Evolutionary conservation across 2,113 vertebrate species (phyloP).

Genomic region (Thryonomys swinderianus): DNA sequence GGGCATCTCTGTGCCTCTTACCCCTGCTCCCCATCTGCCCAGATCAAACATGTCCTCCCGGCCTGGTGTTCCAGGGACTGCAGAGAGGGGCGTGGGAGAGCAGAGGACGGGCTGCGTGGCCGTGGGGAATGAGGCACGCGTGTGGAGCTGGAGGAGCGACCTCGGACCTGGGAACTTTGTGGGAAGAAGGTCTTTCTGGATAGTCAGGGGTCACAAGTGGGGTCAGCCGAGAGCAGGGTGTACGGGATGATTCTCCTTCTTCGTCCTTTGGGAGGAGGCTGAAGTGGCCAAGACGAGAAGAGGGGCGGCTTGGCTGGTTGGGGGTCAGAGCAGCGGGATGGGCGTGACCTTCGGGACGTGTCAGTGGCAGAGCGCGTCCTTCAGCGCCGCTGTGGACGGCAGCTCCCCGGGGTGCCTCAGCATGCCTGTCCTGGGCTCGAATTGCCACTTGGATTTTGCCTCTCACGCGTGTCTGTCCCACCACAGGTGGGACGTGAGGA

Average conservation of each 20-base stretch:
- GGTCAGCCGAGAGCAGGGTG: neutral
- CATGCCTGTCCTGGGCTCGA: neutral
- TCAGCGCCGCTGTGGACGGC: neutral
- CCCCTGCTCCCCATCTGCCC: neutral
- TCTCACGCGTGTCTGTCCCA: neutral
- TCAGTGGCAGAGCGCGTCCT: neutral
- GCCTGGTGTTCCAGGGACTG: neutral
- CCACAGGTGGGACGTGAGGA: neutral
- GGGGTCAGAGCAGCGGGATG: neutral
- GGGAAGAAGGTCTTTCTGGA: neutral
- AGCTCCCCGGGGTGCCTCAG: neutral
- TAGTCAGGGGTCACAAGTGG: neutral
- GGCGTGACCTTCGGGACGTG: neutral
- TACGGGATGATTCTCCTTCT: no score
- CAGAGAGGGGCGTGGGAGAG: neutral
- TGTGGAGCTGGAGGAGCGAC: neutral
- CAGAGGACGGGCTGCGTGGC: neutral
- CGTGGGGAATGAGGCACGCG: fast-evolving
- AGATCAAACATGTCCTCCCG: neutral
- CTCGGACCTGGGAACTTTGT: neutral
- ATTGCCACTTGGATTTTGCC: neutral
- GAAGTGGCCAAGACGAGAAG: neutral
- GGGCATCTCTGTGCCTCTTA: neutral
- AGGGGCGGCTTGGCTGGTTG: neutral
- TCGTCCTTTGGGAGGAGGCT: neutral